These are phyloP conservation scores for Thymelicus lineola DNA, from an alignment of 2,888 invertebrate genomes.

Conservation along the genomic window DNA sequence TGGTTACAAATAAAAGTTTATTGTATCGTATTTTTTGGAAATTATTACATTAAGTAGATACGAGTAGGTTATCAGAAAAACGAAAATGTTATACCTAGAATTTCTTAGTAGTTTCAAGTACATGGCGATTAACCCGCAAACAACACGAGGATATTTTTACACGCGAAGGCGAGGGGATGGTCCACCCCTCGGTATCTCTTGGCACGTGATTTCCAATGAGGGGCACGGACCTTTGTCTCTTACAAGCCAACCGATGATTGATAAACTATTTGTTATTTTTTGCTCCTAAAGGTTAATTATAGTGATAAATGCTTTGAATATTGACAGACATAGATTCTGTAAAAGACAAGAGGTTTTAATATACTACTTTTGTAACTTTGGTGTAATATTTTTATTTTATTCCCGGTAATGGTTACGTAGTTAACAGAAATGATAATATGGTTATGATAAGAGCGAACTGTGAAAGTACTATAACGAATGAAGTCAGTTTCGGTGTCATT, in stretches of 20 bases:
- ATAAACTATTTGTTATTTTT: conserved; percentile 59
- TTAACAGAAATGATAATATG: too few species aligned
- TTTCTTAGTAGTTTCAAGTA: conserved; percentile 39
- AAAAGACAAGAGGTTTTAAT: background rate
- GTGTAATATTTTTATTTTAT: background rate
- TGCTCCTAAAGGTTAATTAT: conserved; percentile 31
- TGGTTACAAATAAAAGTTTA: too few species aligned
- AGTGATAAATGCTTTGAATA: conserved; percentile 20
- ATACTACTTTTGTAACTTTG: too few species aligned
- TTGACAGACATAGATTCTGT: conserved; percentile 11
- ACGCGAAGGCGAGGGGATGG: conserved; percentile 61
- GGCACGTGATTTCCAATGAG: conserved; percentile 73
- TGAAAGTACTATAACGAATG: background rate
- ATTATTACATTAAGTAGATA: too few species aligned
- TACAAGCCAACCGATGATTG: conserved; percentile 60
- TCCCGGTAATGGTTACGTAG: conserved; percentile 2
- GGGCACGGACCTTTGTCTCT: conserved; percentile 76
- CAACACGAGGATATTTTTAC: conserved; percentile 69
- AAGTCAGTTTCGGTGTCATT: too few species aligned
- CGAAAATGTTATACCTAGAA: too few species aligned
- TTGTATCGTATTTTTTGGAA: too few species aligned
- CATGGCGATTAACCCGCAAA: conserved; percentile 72
- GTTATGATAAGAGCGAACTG: conserved; percentile 3
- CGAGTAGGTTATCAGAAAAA: too few species aligned
- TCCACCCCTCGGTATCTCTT: conserved; percentile 59